phyloP scores from a whole-genome alignment of 2,888 invertebrate species.

The Parnassius smintheus region DNA sequence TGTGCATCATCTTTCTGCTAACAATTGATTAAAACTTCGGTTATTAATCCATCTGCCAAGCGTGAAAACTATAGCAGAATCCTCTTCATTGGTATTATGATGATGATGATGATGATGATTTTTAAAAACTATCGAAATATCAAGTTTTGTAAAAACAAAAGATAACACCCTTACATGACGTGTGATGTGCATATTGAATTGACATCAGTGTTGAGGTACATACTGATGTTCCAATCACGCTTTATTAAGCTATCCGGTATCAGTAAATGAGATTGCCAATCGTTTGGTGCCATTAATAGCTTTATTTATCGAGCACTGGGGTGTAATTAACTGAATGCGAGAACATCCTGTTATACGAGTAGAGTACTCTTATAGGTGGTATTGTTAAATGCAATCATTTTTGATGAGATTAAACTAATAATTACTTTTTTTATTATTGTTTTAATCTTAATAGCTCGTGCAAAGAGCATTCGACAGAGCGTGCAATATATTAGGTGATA shows the following conservation, averaged over 20 bases:
- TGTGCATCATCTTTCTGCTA: no score
- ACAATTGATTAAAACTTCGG: no score
- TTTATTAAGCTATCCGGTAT: constrained; percentile 54
- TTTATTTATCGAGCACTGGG: constrained; percentile 49
- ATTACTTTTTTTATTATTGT: background rate
- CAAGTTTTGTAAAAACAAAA: no score
- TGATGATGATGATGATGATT: no score
- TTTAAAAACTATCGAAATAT: no score
- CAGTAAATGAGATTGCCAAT: constrained; percentile 48
- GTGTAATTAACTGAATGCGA: constrained; percentile 30
- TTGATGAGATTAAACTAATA: background rate
- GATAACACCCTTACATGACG: no score
- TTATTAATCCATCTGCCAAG: no score
- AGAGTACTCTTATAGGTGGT: background rate
- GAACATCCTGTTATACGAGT: background rate
- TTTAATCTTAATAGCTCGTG: no score
- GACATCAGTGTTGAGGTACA: constrained; percentile 24
- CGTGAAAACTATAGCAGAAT: no score
- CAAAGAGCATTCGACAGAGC: no score
- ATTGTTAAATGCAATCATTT: background rate
- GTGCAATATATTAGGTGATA: no score
- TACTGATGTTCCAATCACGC: constrained; percentile 48
- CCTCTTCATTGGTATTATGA: no score
- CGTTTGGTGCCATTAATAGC: constrained; percentile 66
- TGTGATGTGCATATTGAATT: background rate